Percentiles rank a stretch among this genome's conserved stretches.
These are phyloP conservation scores for Sinodicranocentrus sp. DNA, from an alignment of 2,888 invertebrate species.

Conservation along the genomic window DNA sequence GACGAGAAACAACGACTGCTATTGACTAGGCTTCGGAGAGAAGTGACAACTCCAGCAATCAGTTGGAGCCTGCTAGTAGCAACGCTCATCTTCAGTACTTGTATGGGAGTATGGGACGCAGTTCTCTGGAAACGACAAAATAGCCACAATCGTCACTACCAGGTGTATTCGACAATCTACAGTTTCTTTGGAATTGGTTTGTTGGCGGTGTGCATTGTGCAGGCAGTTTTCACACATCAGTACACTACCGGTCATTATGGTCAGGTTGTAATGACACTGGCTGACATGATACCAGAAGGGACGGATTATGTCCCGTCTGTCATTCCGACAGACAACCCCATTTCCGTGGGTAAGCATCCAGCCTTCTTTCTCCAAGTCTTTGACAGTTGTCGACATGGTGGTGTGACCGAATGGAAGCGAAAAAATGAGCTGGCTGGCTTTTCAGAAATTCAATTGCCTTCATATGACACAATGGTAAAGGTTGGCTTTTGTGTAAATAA, in stretches of 20 bases:
- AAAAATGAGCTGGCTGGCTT: not conserved
- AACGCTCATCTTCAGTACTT: not conserved
- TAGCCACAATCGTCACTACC: not conserved
- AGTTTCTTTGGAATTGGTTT: not conserved
- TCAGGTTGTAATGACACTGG: not conserved
- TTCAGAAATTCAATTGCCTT: not conserved
- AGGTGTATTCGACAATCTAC: not conserved
- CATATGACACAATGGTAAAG: not conserved
- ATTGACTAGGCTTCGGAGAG: not conserved
- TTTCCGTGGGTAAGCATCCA: not conserved
- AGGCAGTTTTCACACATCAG: not conserved
- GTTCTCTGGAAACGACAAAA: not conserved
- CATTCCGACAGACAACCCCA: not conserved
- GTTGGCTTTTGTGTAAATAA: not conserved
- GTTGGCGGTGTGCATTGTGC: not conserved
- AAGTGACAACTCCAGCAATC: not conserved
- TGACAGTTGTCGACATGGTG: constrained; percentile 8
- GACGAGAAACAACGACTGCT: constrained; percentile 1
- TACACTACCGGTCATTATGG: not conserved
- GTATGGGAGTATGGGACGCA: not conserved
- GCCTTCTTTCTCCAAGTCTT: constrained; percentile 14
- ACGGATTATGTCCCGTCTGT: not conserved
- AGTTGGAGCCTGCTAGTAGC: not conserved
- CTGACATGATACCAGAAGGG: not conserved
- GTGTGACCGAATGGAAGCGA: not conserved